These are phyloP conservation scores for Microplitis manilae DNA, from an alignment of 2,888 invertebrate species.

Conservation along the genomic window DNA sequence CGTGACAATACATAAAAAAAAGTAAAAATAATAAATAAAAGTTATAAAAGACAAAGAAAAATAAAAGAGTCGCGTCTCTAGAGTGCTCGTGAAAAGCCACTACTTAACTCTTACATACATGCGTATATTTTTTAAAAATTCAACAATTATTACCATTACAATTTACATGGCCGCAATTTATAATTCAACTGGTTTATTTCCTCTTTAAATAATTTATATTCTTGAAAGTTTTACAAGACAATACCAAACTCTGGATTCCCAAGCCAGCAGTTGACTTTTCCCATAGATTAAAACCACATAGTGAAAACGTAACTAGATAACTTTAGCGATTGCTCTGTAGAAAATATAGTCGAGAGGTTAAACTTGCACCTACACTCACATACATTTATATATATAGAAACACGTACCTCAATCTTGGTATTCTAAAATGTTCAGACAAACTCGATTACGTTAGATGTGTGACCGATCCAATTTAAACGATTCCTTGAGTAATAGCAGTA, in stretches of 20 bases:
- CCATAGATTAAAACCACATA: conserved; percentile 28
- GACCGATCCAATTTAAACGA: conserved; percentile 43
- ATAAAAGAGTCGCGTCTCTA: conserved; percentile 17
- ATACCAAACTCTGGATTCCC: conserved; percentile 4
- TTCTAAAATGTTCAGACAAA: conserved; percentile 17
- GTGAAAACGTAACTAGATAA: conserved; percentile 40
- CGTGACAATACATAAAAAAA: conserved; percentile 28
- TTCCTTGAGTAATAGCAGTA: conserved; percentile 21
- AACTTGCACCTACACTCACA: background rate
- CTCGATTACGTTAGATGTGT: conserved; percentile 42
- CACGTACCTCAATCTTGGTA: background rate
- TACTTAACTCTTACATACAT: conserved; percentile 4
- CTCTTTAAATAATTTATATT: conserved; percentile 6
- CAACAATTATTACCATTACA: background rate
- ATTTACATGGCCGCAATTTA: background rate
- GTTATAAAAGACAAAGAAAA: conserved; percentile 4
- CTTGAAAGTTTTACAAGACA: conserved; percentile 11
- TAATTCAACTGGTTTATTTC: background rate
- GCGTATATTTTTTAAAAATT: too few relatives aligned
- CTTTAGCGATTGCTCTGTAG: conserved; percentile 29
- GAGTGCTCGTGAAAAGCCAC: conserved; percentile 40
- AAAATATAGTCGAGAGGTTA: background rate
- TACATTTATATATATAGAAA: background rate
- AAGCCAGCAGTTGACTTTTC: conserved; percentile 16
- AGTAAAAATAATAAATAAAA: conserved; percentile 19